A percentile compares a stretch with the other conserved stretches of the same genome.
These are phyloP conservation scores for Plutella xylostella DNA, from an alignment of 2,888 invertebrate species.

Conservation along the genomic window DNA sequence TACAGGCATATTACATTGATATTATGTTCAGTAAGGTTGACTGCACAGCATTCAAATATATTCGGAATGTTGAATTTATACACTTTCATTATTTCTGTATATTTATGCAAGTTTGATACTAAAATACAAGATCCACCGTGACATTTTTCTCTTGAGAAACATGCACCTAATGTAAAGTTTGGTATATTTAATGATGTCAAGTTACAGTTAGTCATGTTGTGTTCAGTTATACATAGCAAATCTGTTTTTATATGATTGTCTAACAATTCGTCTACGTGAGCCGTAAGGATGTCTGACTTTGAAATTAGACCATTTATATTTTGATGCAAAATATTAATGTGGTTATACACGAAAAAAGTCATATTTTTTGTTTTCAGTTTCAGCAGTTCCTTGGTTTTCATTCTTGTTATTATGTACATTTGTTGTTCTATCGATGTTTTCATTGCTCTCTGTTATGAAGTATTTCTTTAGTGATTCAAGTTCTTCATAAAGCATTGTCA, in stretches of 20 bases:
- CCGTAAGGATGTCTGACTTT: background rate
- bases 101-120: background rate
- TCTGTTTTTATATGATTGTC: background rate
- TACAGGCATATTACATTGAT: constrained; percentile 11
- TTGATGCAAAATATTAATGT: background rate
- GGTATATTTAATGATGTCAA: background rate
- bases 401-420: no score
- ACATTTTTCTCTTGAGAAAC: background rate
- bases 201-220: background rate
- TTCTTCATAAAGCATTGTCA: no score
- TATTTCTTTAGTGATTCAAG: no score
- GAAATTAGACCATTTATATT: background rate
- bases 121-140: background rate
- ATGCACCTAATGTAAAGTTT: background rate
- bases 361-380: no score
- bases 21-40: constrained; percentile 6
- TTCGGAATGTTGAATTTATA: background rate
- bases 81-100: background rate
- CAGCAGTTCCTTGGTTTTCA: no score
- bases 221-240: background rate
- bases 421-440: no score
- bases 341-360: background rate
- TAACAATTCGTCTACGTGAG: background rate
- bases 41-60: background rate
- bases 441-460: no score